A percentile compares a stretch with the other conserved stretches of the same genome.
Evolutionary conservation across 2,113 vertebrate genomes (phyloP).

Genomic region (Nothoprocta perdicaria): DNA sequence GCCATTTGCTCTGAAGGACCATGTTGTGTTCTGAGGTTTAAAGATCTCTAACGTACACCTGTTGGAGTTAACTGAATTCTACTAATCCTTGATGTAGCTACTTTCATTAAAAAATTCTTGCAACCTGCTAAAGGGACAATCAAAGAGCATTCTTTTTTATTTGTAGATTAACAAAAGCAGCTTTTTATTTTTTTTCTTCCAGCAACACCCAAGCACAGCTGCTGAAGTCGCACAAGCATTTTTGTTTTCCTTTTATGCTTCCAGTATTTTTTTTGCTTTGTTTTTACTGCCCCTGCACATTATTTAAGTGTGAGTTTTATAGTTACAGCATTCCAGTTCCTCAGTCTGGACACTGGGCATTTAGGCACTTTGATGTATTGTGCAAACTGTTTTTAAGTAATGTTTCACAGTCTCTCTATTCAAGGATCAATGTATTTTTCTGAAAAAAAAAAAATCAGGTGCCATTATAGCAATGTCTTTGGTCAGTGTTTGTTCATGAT

Average conservation of each 20-base stretch:
- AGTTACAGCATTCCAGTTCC: not conserved
- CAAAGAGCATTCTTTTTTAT: not conserved
- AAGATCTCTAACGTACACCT: conserved; percentile 7
- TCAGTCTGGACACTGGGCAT: accelerated
- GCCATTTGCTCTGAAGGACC: conserved; percentile 4
- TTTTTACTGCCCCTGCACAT: not conserved
- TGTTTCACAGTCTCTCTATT: not conserved
- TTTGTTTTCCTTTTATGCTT: not conserved
- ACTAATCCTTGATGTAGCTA: not conserved
- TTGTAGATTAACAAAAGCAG: not conserved
- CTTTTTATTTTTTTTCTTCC: not conserved
- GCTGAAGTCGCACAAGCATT: not conserved
- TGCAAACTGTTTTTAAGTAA: not conserved
- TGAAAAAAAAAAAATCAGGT: not conserved
- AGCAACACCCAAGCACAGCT: not conserved
- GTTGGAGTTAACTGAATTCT: conserved; percentile 40
- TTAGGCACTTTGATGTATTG: not conserved
- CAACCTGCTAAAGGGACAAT: conserved; percentile 17
- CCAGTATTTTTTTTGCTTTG: not conserved
- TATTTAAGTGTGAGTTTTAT: not conserved
- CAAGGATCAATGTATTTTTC: not conserved
- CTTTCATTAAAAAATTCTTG: conserved; percentile 2
- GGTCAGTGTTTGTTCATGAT: not conserved
- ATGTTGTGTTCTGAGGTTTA: not conserved
- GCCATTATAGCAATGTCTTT: not conserved